Conservation (phyloP, 2,113 vertebrate species). For the Gallinago paraguaiae region DNA sequence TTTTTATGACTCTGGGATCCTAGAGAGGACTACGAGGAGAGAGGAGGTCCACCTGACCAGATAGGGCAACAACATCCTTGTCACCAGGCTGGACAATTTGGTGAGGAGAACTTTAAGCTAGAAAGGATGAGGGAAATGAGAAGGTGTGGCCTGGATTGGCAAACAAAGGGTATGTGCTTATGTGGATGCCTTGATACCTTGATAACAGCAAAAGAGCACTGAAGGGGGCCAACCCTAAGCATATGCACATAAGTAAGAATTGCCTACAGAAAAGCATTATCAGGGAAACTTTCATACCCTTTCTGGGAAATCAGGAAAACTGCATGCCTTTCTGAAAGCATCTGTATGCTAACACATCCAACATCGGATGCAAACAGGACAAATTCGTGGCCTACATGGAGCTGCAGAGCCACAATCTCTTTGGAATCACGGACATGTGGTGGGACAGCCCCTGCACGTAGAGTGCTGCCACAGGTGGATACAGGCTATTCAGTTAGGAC, state of each 20-base stretch:
- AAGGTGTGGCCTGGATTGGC: neutral
- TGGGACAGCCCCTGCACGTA: neutral
- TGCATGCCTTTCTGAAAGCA: neutral
- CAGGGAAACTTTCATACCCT: neutral
- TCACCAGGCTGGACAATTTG: neutral
- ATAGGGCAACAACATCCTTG: neutral
- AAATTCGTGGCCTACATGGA: rapidly evolving
- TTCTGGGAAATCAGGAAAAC: neutral
- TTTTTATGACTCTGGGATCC: neutral
- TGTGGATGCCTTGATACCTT: neutral
- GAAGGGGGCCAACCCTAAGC: neutral
- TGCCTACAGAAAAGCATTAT: neutral
- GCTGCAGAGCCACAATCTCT: neutral
- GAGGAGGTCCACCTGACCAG: neutral
- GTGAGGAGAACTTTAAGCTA: neutral
- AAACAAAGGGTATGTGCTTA: neutral
- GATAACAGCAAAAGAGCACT: neutral
- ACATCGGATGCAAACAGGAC: neutral
- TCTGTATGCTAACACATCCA: neutral
- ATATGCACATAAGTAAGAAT: neutral
- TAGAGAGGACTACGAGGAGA: neutral
- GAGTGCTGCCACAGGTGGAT: too few species aligned
- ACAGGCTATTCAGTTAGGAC: neutral
- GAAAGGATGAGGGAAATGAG: neutral
- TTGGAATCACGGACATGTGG: too few species aligned